phyloP scores from a whole-genome alignment of 1,140 invertebrate genomes.

The Microplitis mediator region DNA sequence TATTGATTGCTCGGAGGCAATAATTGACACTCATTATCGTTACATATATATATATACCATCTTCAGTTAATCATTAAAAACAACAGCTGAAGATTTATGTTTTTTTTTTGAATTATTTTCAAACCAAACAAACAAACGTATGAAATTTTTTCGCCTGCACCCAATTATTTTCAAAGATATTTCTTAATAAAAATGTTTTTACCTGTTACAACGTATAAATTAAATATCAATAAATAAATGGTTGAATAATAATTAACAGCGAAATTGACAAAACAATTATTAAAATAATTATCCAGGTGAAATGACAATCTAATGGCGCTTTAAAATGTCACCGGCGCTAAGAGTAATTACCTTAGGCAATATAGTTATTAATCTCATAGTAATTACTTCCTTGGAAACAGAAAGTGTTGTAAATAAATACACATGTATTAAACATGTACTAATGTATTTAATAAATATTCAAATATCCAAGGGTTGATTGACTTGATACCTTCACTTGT shows the following conservation, averaged over 20 bases:
- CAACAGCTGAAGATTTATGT: no score
- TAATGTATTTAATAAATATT: background rate
- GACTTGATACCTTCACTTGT: conserved; percentile 1
- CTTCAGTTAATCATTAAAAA: conserved; percentile 8
- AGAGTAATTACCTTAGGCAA: background rate
- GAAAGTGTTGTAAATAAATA: background rate
- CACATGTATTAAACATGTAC: background rate
- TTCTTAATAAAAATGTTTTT: no score
- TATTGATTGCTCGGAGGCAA: conserved; percentile 6
- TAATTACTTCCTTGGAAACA: conserved; percentile 16
- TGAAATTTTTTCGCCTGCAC: background rate
- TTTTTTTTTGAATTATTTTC: background rate
- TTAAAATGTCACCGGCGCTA: conserved; percentile 16
- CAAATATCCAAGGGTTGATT: conserved; percentile 6
- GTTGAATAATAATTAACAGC: conserved; percentile 12
- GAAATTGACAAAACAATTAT: background rate
- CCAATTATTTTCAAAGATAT: no score
- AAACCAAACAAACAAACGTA: background rate
- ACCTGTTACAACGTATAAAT: background rate
- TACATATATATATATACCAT: background rate
- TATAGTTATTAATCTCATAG: conserved; percentile 1
- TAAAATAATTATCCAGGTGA: background rate
- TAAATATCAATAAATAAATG: background rate
- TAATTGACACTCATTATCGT: conserved; percentile 13
- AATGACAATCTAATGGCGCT: conserved; percentile 10